Conservation (phyloP, 2,888 invertebrate species). For the Drosophila algonquin region DNA sequence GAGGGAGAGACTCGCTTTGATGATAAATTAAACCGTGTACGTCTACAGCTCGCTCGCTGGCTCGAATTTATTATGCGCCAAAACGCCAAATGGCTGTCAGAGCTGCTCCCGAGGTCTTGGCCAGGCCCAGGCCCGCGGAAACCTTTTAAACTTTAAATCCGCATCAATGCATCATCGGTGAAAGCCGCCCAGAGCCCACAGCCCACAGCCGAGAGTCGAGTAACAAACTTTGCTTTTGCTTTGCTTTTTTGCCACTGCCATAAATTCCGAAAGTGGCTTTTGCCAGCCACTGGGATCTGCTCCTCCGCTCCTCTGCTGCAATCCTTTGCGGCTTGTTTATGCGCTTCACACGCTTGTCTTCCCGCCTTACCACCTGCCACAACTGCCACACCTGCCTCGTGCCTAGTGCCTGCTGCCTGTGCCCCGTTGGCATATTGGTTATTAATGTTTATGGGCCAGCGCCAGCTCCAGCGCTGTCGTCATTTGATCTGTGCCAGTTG, state of each 20-base stretch:
- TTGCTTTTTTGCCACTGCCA: constrained; percentile 50
- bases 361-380: constrained; percentile 1
- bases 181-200: constrained; percentile 38
- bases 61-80: constrained; percentile 78
- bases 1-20: no score
- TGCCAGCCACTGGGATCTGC: constrained; percentile 53
- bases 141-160: constrained; percentile 79
- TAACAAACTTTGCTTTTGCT: constrained; percentile 59
- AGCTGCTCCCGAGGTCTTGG: constrained; percentile 28
- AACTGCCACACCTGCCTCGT: constrained; percentile 6
- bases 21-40: constrained; percentile 74
- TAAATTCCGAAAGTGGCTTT: constrained; percentile 73
- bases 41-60: constrained; percentile 52
- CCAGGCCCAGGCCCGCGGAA: constrained; percentile 55
- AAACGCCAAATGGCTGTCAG: constrained; percentile 77
- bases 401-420: no score
- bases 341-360: constrained; percentile 73
- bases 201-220: constrained; percentile 19
- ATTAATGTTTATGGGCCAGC: constrained; percentile 68
- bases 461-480: constrained; percentile 41
- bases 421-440: constrained; percentile 59
- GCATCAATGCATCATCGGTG: constrained; percentile 75
- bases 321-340: constrained; percentile 66
- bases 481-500: constrained; percentile 49
- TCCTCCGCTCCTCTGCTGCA: constrained; percentile 18